phyloP scores from a whole-genome alignment of 2,888 invertebrate species.

The Balanococcus diminutus region DNA sequence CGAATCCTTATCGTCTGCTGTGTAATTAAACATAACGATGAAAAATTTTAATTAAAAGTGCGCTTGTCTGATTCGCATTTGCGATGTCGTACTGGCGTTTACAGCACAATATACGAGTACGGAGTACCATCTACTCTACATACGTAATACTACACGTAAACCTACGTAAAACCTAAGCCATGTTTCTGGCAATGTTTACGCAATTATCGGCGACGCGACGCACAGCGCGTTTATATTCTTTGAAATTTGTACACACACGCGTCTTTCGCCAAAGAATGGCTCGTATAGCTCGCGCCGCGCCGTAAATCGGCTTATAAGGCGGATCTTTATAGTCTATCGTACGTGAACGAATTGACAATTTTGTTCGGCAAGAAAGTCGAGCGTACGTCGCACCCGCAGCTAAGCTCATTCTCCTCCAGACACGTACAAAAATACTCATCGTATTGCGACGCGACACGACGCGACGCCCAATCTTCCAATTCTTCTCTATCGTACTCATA shows the following conservation, averaged over 20 bases:
- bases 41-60: neutral
- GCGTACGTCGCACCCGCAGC: neutral
- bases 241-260: neutral
- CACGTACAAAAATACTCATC: neutral
- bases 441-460: neutral
- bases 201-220: neutral
- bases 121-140: neutral
- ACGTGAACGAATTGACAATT: slow-evolving; percentile 31
- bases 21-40: neutral
- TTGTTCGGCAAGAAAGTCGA: neutral
- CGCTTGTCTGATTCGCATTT: neutral
- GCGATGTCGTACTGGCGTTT: neutral
- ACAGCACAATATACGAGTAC: too few relatives aligned
- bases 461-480: neutral
- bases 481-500: neutral
- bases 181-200: neutral
- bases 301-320: slow-evolving; percentile 19
- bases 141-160: neutral
- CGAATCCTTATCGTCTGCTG: neutral
- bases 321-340: slow-evolving; percentile 1
- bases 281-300: neutral
- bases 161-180: neutral
- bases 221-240: too few relatives aligned
- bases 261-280: neutral
- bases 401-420: neutral